Conservation (phyloP, 2,797 vertebrate genomes). For the Smutsia temminckii region DNA sequence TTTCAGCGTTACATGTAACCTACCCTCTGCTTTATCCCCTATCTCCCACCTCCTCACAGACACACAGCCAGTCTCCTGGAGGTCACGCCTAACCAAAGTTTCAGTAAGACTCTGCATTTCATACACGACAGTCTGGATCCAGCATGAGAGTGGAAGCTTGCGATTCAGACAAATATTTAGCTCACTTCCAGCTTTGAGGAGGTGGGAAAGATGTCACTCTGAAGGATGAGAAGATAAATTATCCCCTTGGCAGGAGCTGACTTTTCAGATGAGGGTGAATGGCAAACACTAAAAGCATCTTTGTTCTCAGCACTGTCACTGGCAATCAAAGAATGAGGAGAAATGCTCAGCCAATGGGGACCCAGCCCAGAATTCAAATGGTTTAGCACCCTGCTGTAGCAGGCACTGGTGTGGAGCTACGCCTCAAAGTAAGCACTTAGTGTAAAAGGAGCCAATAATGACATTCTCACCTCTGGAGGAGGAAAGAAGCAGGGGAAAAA, state of each 20-base stretch:
- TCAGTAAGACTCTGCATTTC: not conserved
- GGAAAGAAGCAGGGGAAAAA: not conserved
- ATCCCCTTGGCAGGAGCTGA: fast-evolving
- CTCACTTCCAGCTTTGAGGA: not conserved
- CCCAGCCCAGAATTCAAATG: not conserved
- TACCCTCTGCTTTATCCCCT: not conserved
- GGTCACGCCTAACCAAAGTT: fast-evolving
- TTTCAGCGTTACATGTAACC: not conserved
- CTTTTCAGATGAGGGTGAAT: not conserved
- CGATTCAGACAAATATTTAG: not conserved
- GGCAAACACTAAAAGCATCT: not conserved
- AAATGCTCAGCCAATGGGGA: not conserved
- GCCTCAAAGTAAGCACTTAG: not conserved
- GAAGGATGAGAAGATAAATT: not conserved
- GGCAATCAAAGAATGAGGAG: not conserved
- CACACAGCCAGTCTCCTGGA: too few species aligned
- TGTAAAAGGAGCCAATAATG: not conserved
- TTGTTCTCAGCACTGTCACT: not conserved
- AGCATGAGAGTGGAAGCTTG: not conserved
- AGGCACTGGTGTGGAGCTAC: fast-evolving
- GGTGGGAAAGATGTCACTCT: not conserved
- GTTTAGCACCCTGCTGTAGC: fast-evolving
- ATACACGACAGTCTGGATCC: not conserved
- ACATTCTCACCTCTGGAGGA: not conserved
- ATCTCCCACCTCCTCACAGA: not conserved